phyloP scores from a whole-genome alignment of 1,140 invertebrate species.

The Zaprionus camerounensis region DNA sequence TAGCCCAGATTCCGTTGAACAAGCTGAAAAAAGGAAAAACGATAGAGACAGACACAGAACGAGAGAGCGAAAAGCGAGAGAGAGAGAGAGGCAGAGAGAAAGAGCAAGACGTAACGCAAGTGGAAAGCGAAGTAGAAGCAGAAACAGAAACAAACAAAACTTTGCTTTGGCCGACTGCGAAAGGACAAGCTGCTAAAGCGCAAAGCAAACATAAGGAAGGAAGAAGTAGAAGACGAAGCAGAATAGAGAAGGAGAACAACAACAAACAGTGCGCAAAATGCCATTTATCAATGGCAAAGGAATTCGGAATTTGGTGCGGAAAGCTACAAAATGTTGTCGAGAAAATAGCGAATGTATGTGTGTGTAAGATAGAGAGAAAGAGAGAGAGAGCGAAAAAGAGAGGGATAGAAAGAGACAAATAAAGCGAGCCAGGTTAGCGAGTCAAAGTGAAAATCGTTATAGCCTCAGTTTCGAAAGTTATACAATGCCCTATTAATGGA shows the following conservation, averaged over 20 bases:
- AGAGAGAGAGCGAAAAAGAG: background rate
- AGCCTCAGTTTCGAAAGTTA: background rate
- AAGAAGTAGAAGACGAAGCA: conserved; percentile 41
- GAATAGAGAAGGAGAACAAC: conserved; percentile 51
- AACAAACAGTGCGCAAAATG: conserved; percentile 66
- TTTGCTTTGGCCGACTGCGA: conserved; percentile 59
- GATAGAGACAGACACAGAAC: conserved; percentile 29
- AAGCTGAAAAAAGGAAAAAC: conserved; percentile 58
- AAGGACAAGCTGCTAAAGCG: conserved; percentile 67
- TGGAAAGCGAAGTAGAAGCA: conserved; percentile 70
- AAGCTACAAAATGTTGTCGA: conserved; percentile 60
- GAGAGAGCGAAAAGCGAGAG: conserved; percentile 37
- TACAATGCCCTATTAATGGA: background rate
- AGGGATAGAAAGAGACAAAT: too few relatives aligned
- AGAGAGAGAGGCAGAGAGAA: conserved; percentile 25
- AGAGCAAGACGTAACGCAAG: conserved; percentile 57
- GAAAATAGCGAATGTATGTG: background rate
- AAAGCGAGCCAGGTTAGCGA: too few relatives aligned
- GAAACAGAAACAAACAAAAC: conserved; percentile 67
- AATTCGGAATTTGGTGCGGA: conserved; percentile 66
- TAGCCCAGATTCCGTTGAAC: conserved; percentile 82
- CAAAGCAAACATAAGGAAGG: conserved; percentile 38
- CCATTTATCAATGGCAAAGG: conserved; percentile 79
- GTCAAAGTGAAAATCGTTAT: conserved; percentile 15
- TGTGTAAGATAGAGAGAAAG: background rate